A percentile compares a stretch with the other conserved stretches of the same genome.
These are phyloP conservation scores for Umimayanthus chanpuru DNA, from an alignment of 92 coral and sea anemone species.

Conservation along the genomic window DNA sequence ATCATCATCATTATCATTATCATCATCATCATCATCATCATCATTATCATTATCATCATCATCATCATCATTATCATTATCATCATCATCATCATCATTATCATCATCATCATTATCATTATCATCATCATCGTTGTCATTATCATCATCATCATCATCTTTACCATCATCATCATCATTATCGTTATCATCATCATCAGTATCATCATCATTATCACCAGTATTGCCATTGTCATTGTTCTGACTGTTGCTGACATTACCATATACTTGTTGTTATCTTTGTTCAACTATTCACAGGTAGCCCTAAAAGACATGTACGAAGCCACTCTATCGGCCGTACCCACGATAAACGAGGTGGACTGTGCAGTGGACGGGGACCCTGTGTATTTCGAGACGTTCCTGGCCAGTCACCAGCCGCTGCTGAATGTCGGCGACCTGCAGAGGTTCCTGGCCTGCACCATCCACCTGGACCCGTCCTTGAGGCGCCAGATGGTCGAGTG, in stretches of 20 bases:
- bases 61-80: no score
- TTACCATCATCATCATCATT: no score
- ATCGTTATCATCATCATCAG: no score
- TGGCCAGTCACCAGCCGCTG: conserved; percentile 91
- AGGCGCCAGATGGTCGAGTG: conserved; percentile 95
- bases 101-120: no score
- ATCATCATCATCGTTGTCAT: no score
- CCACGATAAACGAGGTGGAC: conserved; percentile 89
- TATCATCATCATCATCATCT: no score
- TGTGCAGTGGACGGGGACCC: conserved; percentile 97
- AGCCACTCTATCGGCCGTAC: conserved; percentile 91
- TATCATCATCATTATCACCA: no score
- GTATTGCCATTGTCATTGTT: background rate
- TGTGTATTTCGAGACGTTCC: conserved; percentile 94
- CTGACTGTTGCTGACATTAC: background rate
- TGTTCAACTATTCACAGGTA: conserved; percentile 21
- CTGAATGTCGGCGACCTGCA: conserved; percentile 81
- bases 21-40: no score
- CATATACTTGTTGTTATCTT: background rate
- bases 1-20: no score
- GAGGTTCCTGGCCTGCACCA: conserved; percentile 80
- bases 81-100: no score
- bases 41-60: no score
- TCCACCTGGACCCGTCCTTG: conserved; percentile 88
- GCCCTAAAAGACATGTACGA: conserved; percentile 85